Evolutionary conservation across 2,888 invertebrate species (phyloP).

Genomic region (Hirudinaria manillensis): DNA sequence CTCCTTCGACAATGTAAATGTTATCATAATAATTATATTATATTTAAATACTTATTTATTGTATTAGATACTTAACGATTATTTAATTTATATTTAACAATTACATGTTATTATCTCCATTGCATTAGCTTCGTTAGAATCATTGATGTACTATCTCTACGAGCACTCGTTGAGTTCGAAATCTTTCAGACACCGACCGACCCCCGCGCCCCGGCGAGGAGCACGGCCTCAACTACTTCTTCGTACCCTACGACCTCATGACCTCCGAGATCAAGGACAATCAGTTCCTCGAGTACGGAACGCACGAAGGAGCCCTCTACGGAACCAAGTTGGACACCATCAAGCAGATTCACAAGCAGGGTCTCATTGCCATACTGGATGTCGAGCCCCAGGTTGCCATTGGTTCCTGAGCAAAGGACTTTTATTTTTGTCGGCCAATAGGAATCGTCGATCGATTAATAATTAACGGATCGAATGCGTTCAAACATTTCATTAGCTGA

Average conservation of each 20-base stretch:
- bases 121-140: neutral
- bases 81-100: too few relatives aligned
- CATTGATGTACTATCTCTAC: too few relatives aligned
- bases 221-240: slow-evolving; percentile 95
- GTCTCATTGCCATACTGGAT: slow-evolving; percentile 94
- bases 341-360: slow-evolving; percentile 88
- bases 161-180: too few relatives aligned
- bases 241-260: slow-evolving; percentile 97
- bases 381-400: slow-evolving; percentile 75
- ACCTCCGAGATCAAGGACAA: slow-evolving; percentile 97
- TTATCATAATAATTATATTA: neutral
- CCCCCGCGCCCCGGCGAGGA: slow-evolving; percentile 90
- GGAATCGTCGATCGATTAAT: neutral
- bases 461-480: neutral
- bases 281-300: slow-evolving; percentile 95
- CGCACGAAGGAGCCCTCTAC: slow-evolving; percentile 77
- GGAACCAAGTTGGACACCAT: slow-evolving; percentile 98
- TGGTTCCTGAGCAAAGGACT: neutral
- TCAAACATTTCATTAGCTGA: too few relatives aligned
- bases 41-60: too few relatives aligned
- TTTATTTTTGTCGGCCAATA: neutral
- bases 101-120: neutral
- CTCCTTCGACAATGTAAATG: neutral
- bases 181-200: slow-evolving; percentile 82
- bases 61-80: too few relatives aligned